These are phyloP conservation scores for Pycnomerus fuliginosus DNA, from an alignment of 2,888 invertebrate genomes.

Conservation along the genomic window DNA sequence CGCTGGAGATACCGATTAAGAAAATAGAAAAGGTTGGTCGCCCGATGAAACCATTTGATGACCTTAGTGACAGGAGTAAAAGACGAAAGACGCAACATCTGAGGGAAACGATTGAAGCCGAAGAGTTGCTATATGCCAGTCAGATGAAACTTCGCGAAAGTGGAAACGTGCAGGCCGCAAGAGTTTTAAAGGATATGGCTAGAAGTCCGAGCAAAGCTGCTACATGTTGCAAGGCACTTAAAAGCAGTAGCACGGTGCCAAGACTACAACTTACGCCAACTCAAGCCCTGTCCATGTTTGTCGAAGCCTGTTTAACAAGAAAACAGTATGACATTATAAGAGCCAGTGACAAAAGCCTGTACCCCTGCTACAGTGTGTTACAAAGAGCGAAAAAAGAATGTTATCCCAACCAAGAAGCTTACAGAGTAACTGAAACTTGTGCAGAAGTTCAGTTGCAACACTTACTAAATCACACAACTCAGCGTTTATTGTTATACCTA, in stretches of 20 bases:
- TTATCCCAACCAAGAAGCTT: background rate
- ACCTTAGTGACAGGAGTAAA: background rate
- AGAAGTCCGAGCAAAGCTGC: background rate
- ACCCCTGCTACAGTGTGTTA: background rate
- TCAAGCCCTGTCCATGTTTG: background rate
- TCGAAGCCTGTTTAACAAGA: background rate
- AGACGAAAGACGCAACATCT: background rate
- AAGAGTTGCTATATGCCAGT: background rate
- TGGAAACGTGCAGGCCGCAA: background rate
- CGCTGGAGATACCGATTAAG: background rate
- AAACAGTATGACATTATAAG: background rate
- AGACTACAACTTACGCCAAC: background rate
- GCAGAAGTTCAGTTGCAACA: background rate
- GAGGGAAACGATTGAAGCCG: background rate
- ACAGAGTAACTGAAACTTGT: background rate
- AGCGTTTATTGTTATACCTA: conserved; percentile 1
- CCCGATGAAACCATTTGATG: background rate
- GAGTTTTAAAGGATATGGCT: background rate
- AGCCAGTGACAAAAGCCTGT: background rate
- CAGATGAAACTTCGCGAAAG: background rate
- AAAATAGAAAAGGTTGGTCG: background rate
- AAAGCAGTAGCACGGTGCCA: too few relatives aligned
- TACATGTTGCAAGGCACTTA: background rate
- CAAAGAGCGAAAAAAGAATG: background rate
- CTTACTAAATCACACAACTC: background rate